Evolutionary conservation across 1,140 invertebrate species (phyloP).

Genomic region (Drosophila setifemur): DNA sequence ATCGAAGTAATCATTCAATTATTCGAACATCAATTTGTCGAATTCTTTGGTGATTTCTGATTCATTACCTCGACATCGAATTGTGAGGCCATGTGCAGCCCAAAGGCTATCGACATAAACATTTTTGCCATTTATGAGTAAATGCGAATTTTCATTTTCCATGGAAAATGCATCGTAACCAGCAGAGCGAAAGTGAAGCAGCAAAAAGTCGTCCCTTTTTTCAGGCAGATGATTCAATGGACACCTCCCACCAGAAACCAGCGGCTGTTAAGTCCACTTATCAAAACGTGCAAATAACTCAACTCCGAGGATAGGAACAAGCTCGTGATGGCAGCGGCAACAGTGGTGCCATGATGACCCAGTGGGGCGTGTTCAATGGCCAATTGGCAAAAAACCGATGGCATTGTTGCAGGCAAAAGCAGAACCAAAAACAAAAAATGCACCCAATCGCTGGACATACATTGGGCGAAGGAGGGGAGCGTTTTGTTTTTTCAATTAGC

Average conservation of each 20-base stretch:
- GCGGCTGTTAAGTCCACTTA: slow-evolving; percentile 73
- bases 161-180: slow-evolving; percentile 6
- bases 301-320: slow-evolving; percentile 50
- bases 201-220: slow-evolving; percentile 19
- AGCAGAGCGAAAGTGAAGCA: slow-evolving; percentile 11
- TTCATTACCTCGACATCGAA: slow-evolving; percentile 9
- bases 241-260: slow-evolving; percentile 4
- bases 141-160: slow-evolving; percentile 39
- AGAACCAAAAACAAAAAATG: neutral
- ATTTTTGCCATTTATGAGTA: slow-evolving; percentile 36
- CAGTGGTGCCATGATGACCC: slow-evolving; percentile 48
- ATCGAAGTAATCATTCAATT: slow-evolving; percentile 1
- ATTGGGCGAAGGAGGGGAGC: slow-evolving; percentile 40
- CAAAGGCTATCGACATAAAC: slow-evolving; percentile 40
- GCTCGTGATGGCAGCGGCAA: slow-evolving; percentile 39
- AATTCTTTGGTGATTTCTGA: neutral
- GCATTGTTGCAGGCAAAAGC: slow-evolving; percentile 23
- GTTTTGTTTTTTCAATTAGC: slow-evolving; percentile 76
- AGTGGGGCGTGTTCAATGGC: slow-evolving; percentile 58
- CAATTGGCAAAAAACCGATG: slow-evolving; percentile 49
- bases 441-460: slow-evolving; percentile 33
- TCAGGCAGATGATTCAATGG: neutral
- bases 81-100: neutral
- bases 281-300: slow-evolving; percentile 79
- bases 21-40: neutral